These are phyloP conservation scores for Dinomys branickii DNA, from an alignment of 2,113 vertebrate genomes.

Conservation along the genomic window DNA sequence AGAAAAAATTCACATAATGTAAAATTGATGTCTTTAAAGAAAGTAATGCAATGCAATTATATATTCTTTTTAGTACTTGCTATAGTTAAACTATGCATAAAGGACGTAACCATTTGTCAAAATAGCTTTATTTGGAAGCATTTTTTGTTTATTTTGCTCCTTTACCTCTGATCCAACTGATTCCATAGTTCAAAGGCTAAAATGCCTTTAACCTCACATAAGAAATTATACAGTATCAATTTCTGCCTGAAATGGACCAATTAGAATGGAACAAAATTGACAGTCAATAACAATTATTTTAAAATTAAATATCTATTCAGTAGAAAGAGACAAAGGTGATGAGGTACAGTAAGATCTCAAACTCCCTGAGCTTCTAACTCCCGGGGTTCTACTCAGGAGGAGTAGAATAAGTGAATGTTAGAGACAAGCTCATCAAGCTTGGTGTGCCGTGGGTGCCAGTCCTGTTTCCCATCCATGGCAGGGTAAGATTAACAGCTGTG, in stretches of 20 bases:
- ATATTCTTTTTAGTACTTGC: background rate
- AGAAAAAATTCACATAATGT: background rate
- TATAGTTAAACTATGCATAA: background rate
- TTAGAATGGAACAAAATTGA: background rate
- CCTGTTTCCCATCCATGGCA: background rate
- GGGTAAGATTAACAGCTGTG: background rate
- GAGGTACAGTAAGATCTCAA: background rate
- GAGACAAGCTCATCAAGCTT: background rate
- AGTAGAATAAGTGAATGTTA: background rate
- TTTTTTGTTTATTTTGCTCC: background rate
- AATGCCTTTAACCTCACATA: background rate
- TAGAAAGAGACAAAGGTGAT: background rate
- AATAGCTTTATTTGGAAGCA: background rate
- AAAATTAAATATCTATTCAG: background rate
- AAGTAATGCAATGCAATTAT: background rate
- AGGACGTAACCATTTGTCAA: background rate
- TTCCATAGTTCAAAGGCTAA: background rate
- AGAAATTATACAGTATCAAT: background rate
- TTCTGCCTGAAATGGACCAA: background rate
- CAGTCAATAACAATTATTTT: background rate
- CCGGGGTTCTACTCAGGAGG: background rate
- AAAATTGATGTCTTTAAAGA: background rate
- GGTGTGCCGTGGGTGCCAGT: background rate
- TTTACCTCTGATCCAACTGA: background rate
- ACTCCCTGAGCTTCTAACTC: background rate